A percentile compares a stretch with the other conserved stretches of the same genome.
Conservation (phyloP, 2,888 invertebrate genomes). For the Parnassius apollo region DNA sequence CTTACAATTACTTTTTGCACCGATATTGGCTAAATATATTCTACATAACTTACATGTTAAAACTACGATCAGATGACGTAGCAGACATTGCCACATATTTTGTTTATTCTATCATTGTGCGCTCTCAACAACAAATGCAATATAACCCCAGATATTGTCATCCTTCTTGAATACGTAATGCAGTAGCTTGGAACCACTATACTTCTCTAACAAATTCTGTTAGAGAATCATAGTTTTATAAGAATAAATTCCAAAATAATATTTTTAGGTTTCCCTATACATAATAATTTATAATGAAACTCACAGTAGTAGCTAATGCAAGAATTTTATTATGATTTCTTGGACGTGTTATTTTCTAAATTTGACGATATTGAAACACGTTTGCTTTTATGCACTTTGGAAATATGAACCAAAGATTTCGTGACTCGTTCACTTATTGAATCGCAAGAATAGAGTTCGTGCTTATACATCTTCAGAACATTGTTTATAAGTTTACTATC, state of each 20-base stretch:
- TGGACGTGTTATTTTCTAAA: constrained; percentile 54
- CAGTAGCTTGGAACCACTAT: constrained; percentile 47
- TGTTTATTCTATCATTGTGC: constrained; percentile 22
- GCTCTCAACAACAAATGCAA: constrained; percentile 34
- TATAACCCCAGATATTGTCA: constrained; percentile 39
- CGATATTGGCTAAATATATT: too few relatives aligned
- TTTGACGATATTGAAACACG: constrained; percentile 63
- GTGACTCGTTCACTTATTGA: constrained; percentile 61
- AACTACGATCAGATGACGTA: background rate
- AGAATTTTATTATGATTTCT: constrained; percentile 64
- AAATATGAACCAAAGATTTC: constrained; percentile 55
- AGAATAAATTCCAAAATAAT: constrained; percentile 25
- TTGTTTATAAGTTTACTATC: constrained; percentile 3
- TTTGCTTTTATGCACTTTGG: constrained; percentile 54
- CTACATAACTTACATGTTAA: too few relatives aligned
- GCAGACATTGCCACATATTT: constrained; percentile 15
- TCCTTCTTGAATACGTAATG: constrained; percentile 51
- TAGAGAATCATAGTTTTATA: constrained; percentile 45
- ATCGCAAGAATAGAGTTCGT: constrained; percentile 29
- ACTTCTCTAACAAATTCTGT: constrained; percentile 43
- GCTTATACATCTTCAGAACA: constrained; percentile 20
- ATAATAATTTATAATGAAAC: constrained; percentile 18
- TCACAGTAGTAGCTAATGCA: constrained; percentile 37
- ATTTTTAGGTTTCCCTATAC: constrained; percentile 4
- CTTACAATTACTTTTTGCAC: too few relatives aligned